Base-by-base conservation (phyloP, 1,140 invertebrate species). In the Drosophila burlai region DNA sequence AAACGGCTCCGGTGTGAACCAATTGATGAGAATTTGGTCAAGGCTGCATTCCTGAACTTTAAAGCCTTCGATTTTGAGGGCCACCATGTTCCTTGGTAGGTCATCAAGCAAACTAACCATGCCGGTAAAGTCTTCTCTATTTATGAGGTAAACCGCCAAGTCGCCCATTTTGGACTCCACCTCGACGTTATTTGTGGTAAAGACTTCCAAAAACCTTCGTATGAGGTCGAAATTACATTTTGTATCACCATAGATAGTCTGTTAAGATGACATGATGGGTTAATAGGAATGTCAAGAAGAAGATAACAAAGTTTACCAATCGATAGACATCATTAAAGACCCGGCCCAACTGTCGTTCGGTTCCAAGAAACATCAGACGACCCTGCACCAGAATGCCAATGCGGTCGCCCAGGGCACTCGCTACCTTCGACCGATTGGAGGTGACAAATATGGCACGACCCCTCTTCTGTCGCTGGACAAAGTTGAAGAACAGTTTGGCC, bases 321-420 rank as follows among this genome's bases (percentile, higher is more conserved):
- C 84, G 72, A 54, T 65, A 89, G 9, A 34, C 36, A 21, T 73
- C 47, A 24, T 60, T 75, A 10, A 59, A 57, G 0, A 16, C 10
- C 4, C 21, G 38, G 1, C 76, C 26, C 3, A 89, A n/a, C 10
- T 7, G 15, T 21, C 42, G 58, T 13, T 77, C 67, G 0, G 50
- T 54, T 4, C 36, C 65, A 2, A 29, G 50, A 0, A 34, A 62
- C 13, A 47, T 8, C 4, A 87, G 16, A 1, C 26, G 26, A 3
- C 83, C 80, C 5, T 61, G 45, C 1, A 61, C 34, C 10, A 87
- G 4, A 11, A 87, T 59, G 3, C 52, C 69, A 21, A 87, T 62
- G 2, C 77, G 76, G 46, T 87, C 76, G 6, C 47, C 84, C n/a
- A 87, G 18, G n/a, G 34, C 57, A n/a, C 62, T 74, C 0, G 84